Evolutionary conservation across 2,888 invertebrate genomes (phyloP), one percentile per base, ranked within the genome.

Genomic region (Tineola bisselliella): DNA sequence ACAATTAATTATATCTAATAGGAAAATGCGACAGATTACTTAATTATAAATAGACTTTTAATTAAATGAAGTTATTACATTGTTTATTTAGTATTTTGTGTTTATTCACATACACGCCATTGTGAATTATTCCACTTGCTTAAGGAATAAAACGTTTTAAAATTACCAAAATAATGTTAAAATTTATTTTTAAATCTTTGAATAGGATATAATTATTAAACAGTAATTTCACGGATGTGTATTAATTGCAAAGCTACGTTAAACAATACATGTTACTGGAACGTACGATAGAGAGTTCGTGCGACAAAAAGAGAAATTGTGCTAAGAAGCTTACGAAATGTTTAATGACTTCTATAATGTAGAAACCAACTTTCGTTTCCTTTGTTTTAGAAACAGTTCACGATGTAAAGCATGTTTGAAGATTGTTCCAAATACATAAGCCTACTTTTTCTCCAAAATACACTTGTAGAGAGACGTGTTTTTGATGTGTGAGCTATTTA

Each of bases 321-420:
- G 33, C 33, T 33, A 33, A 33, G 58, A 13, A 33, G 58, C 58
- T 58, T 58, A 58, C 58, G 33, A 31, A 58, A 58, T 58, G 58
- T 58, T 58, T 58, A 58, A 58, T 58, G 58, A 58, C 58, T 58
- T 33, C 33, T 33, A 6, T 58, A 58, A 58, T 6, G 58, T 58
- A 58, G 58, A 58, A 56, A 56, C 31, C 33, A 58, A 58, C 58
- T 58, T 58, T 58, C 13, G 33, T 33, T 33, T 33, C 31, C 33
- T 58, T 58, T 58, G 58, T 58, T 58, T 58, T 33, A 33, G 58
- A 33, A 31, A 33, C 31, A 31, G 6, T 58, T 31, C 13, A 33
- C 58, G 15, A 58, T 31, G 33, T 58, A 15, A 33, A 58, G 33
- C 33, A 33, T 31, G 18, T 58, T 58, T 58, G 58, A 17, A 58